Base-by-base conservation (phyloP, 1,140 invertebrate genomes). In the Thaumatotibia leucotreta region DNA sequence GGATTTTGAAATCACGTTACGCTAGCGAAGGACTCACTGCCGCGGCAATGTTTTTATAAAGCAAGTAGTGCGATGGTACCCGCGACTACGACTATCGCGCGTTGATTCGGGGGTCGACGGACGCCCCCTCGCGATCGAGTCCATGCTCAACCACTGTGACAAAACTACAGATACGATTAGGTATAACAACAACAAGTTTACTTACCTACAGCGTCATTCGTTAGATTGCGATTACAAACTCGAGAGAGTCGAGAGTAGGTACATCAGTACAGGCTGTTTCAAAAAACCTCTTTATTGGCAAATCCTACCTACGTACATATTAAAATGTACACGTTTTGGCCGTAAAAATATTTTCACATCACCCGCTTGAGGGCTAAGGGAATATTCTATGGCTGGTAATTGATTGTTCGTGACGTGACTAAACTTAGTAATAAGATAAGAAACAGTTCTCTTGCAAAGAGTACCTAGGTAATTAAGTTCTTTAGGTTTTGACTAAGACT, bases 51-150 rank as follows among this genome's bases (percentile, higher is more conserved):
- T 20, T 20, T 2, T 45, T 17, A 14, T 20, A 8, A 45, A 20
- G 14, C 17, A 8, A 3, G 39, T 45, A 45, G 39, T 45, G 35
- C n/a, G 17, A 6, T 24, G 49, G 17, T 54, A 24, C 4, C 31
- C 14, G 33, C 33, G 33, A 9, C 45, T 39, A 10, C 33, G n/a
- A 29, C 52, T 58, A 14, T 58, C 23, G 23, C 27, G 52, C 52
- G 27, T 66, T 66, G 67, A 78, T 83, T 79, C 67, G 76, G 80
- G 82, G 83, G 79, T 85, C 81, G 76, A 77, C 76, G 79, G 69
- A 78, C 80, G 83, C 75, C 72, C 72, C 70, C 54, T 61, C 50
- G 39, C 67, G 64, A 69, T 72, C 69, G 68, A 58, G 52, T 27
- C 52, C 24, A 27, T 29, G 52, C 8, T 27, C 24, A 58, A n/a